phyloP scores from a whole-genome alignment of 1,140 invertebrate species.

The Vanessa atalanta region DNA sequence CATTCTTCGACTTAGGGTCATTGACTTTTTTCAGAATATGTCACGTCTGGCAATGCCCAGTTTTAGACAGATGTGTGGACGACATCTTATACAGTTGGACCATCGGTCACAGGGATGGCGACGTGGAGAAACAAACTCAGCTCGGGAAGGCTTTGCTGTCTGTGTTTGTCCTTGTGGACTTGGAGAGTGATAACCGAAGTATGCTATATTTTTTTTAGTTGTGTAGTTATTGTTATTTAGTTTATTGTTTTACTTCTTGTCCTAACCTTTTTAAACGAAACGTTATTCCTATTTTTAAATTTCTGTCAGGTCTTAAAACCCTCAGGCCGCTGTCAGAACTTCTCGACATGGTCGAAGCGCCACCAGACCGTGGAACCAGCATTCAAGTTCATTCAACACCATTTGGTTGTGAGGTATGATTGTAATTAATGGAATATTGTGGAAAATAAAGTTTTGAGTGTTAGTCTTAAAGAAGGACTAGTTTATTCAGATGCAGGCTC shows the following conservation, averaged over 20 bases:
- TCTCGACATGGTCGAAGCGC: constrained; percentile 58
- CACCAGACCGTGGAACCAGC: constrained; percentile 58
- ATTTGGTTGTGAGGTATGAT: constrained; percentile 77
- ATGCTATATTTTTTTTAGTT: not conserved
- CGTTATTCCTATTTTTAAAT: constrained; percentile 2
- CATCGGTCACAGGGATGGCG: constrained; percentile 69
- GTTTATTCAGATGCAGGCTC: no score
- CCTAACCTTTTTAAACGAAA: not conserved
- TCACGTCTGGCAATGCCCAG: constrained; percentile 80
- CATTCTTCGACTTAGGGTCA: no score
- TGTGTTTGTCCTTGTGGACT: constrained; percentile 78
- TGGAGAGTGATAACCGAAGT: constrained; percentile 66
- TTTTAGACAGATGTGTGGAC: constrained; percentile 75
- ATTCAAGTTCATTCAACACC: constrained; percentile 80
- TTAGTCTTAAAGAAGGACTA: no score
- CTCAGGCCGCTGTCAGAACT: constrained; percentile 66
- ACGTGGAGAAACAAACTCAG: constrained; percentile 60
- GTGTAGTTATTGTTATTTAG: no score
- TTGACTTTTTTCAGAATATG: constrained; percentile 54
- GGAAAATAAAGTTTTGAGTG: no score
- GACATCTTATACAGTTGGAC: constrained; percentile 78
- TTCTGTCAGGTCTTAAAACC: constrained; percentile 52
- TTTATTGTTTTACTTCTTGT: not conserved
- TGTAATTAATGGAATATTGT: not conserved
- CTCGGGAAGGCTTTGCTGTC: constrained; percentile 71